phyloP scores from a whole-genome alignment of 2,113 vertebrate genomes.

The Zosterops borbonicus region DNA sequence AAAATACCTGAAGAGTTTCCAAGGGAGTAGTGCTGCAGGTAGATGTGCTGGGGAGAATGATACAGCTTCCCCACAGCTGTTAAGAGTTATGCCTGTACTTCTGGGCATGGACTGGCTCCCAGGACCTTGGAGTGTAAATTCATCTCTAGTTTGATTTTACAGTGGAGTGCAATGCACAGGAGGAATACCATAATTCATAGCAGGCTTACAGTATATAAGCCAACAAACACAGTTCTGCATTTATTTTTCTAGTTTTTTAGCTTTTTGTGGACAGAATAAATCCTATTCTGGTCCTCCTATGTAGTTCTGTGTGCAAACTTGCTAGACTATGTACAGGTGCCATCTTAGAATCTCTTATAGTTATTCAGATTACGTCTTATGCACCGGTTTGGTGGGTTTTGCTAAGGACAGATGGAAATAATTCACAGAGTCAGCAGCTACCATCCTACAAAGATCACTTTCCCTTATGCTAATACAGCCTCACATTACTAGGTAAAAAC shows the following conservation, averaged over 20 bases:
- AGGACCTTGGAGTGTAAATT: not conserved
- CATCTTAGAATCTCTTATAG: not conserved
- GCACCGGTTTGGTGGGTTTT: not conserved
- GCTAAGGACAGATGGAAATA: not conserved
- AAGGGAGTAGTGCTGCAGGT: not conserved
- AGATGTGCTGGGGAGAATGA: not conserved
- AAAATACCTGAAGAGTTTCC: not conserved
- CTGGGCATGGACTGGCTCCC: not conserved
- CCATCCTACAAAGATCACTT: not conserved
- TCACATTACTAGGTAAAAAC: not conserved
- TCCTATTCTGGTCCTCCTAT: not conserved
- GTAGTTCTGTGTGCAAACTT: not conserved
- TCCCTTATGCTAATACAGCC: not conserved
- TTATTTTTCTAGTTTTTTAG: not conserved
- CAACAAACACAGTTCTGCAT: not conserved
- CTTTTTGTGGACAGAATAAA: not conserved
- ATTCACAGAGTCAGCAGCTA: not conserved
- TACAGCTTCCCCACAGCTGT: not conserved
- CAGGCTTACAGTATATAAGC: not conserved
- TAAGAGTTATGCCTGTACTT: not conserved
- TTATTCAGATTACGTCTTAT: not conserved
- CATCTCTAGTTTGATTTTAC: not conserved
- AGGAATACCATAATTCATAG: not conserved
- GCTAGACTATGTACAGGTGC: rapidly evolving
- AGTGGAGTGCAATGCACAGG: no score